Conservation (phyloP, 2,888 invertebrate genomes). For the Pediacus dermestoides region DNA sequence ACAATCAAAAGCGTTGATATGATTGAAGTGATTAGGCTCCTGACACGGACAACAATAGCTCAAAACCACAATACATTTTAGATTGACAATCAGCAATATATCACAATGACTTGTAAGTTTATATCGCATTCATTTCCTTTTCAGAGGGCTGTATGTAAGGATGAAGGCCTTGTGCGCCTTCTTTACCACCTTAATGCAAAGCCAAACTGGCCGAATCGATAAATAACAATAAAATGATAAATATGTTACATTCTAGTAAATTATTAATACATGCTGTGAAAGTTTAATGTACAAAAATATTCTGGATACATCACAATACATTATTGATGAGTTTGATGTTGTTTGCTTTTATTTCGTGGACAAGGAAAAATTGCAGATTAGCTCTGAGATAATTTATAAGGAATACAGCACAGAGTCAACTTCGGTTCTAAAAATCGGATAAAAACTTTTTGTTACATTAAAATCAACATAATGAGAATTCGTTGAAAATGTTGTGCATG, state of each 20-base stretch:
- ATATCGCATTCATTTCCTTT: too few species aligned
- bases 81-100: constrained; percentile 36
- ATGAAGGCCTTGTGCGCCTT: constrained; percentile 22
- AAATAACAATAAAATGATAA: constrained; percentile 29
- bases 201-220: constrained; percentile 22
- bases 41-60: not conserved
- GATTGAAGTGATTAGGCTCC: too few species aligned
- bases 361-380: too few species aligned
- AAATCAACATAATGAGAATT: too few species aligned
- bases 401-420: too few species aligned
- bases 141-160: constrained; percentile 15
- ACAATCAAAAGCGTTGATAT: constrained; percentile 46
- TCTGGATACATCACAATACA: too few species aligned
- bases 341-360: too few species aligned
- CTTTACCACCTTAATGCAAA: constrained; percentile 24
- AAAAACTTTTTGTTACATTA: too few species aligned
- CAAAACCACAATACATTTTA: constrained; percentile 27
- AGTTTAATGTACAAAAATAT: not conserved
- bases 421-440: too few species aligned
- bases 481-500: too few species aligned
- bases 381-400: too few species aligned
- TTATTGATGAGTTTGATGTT: too few species aligned
- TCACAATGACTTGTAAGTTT: constrained; percentile 35
- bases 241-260: constrained; percentile 15
- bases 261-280: constrained; percentile 1